Conservation (phyloP, 1,140 invertebrate genomes). For the Lepidurus couesii region DNA sequence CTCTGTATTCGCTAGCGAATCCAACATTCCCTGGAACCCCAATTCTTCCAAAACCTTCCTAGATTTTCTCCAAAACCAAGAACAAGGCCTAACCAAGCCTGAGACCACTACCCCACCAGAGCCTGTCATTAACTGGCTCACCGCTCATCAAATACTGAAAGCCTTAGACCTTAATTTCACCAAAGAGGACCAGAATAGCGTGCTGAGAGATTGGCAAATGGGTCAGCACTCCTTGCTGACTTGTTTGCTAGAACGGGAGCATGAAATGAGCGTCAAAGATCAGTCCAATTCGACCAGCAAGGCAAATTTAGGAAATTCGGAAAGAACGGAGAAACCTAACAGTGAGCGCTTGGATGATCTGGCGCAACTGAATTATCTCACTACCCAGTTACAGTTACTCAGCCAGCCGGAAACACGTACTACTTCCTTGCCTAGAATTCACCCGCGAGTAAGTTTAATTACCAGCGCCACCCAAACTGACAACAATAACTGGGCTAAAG, state of each 20-base stretch:
- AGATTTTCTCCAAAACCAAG: slow-evolving; percentile 18
- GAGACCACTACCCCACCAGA: neutral
- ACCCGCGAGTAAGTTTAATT: neutral
- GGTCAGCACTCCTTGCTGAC: neutral
- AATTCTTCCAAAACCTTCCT: neutral
- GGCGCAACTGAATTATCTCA: slow-evolving; percentile 13
- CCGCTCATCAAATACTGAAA: neutral
- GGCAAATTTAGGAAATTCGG: neutral
- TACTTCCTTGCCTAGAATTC: neutral
- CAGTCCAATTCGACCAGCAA: neutral
- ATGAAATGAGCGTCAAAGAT: neutral
- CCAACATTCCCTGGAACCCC: slow-evolving; percentile 19
- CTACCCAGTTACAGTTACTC: slow-evolving; percentile 5
- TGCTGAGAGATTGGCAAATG: neutral
- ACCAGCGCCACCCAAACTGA: neutral
- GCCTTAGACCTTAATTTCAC: neutral
- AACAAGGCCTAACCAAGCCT: neutral
- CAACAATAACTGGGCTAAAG: neutral
- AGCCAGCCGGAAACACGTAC: neutral
- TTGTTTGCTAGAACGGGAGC: neutral
- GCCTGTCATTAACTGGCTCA: neutral
- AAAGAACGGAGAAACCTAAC: neutral
- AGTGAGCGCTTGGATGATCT: neutral
- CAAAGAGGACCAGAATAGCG: neutral
- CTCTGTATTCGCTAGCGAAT: slow-evolving; percentile 31